Percentiles rank a stretch among this genome's conserved stretches.
phyloP scores from a whole-genome alignment of 1,140 invertebrate species.

The Brachionus plicatilis region DNA sequence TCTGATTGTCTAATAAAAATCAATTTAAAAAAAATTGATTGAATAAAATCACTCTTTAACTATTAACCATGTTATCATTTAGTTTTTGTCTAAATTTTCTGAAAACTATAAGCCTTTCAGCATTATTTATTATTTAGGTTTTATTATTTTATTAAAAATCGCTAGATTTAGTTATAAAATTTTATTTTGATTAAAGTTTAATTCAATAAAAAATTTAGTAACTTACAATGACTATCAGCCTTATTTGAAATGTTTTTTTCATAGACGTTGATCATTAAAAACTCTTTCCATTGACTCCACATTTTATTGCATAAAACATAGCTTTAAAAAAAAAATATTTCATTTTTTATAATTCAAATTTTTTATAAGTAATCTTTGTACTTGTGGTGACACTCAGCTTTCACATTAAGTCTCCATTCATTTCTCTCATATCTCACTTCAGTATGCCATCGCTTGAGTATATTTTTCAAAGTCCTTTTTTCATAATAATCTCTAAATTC shows the following conservation, averaged over 20 bases:
- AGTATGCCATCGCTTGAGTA: neutral
- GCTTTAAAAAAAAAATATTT: neutral
- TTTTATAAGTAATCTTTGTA: neutral
- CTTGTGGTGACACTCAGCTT: constrained; percentile 31
- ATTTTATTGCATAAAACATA: constrained; percentile 13
- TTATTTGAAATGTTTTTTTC: neutral
- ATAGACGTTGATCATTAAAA: neutral
- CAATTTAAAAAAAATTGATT: neutral
- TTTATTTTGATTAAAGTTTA: no score
- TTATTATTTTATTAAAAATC: neutral
- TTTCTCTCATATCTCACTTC: neutral
- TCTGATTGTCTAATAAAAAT: neutral
- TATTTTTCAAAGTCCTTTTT: neutral
- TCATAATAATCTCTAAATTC: neutral
- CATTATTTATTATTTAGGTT: neutral
- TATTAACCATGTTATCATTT: no score
- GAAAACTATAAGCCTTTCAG: neutral
- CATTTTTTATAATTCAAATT: neutral
- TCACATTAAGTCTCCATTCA: constrained; percentile 38
- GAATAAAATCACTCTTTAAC: no score
- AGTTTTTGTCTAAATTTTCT: no score
- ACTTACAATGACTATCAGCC: neutral
- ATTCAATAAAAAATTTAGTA: neutral
- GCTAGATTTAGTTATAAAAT: no score
- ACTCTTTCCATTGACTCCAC: constrained; percentile 1